A percentile compares a stretch with the other conserved stretches of the same genome.
Conservation (phyloP, 2,797 vertebrate species). For the Synanceia verrucosa region DNA sequence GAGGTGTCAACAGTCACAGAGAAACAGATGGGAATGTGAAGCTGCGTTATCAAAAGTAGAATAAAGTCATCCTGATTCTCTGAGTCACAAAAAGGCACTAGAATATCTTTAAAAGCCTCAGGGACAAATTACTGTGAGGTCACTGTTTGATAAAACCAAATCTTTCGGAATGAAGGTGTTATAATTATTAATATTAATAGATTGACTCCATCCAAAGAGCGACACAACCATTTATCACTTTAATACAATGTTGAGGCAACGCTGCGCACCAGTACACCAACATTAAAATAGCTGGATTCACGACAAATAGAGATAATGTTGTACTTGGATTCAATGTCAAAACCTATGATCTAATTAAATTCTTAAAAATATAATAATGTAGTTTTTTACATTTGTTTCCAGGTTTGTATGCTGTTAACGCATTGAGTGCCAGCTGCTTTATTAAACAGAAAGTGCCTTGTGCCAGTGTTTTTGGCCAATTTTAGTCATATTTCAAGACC, state of each 20-base stretch:
- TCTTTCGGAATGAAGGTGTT: background rate
- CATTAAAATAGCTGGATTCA: background rate
- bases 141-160: background rate
- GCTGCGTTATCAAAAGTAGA: conserved; percentile 35
- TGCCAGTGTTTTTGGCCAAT: too few relatives aligned
- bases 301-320: background rate
- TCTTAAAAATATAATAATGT: background rate
- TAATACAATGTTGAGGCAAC: background rate
- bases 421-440: too few relatives aligned
- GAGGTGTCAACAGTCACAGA: conserved; percentile 44
- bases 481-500: too few relatives aligned
- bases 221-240: background rate
- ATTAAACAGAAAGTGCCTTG: too few relatives aligned
- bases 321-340: background rate
- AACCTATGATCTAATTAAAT: background rate
- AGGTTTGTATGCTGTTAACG: too few relatives aligned
- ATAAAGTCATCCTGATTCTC: conserved; percentile 28
- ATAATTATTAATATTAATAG: too few relatives aligned
- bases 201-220: conserved; percentile 8
- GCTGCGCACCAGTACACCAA: background rate
- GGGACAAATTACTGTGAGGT: conserved; percentile 28
- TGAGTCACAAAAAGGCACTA: conserved; percentile 2
- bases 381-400: too few relatives aligned
- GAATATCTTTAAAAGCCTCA: conserved; percentile 31
- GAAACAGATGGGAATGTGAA: conserved; percentile 28